Evolutionary conservation across 2,797 vertebrate genomes (phyloP).

Genomic region (Sebastes melanostomus): DNA sequence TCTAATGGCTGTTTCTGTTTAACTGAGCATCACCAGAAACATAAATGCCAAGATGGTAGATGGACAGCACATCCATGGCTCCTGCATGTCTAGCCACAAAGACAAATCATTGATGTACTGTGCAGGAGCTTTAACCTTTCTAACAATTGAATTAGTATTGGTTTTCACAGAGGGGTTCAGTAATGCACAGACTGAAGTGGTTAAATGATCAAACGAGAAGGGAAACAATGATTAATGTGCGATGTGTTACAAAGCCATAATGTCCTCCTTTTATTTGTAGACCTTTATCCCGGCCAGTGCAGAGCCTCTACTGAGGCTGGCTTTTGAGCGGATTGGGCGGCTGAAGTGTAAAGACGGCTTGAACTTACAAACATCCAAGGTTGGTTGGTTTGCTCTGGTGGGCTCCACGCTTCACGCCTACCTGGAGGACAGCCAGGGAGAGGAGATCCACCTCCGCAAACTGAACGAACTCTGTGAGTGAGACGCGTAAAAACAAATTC

Average conservation of each 20-base stretch:
- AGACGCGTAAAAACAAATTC: neutral
- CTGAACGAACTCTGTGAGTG: constrained; percentile 94
- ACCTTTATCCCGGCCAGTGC: constrained; percentile 84
- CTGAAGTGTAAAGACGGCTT: constrained; percentile 92
- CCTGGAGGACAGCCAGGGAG: constrained; percentile 75
- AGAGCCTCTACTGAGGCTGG: constrained; percentile 85
- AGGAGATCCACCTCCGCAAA: constrained; percentile 92
- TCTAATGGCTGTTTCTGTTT: neutral
- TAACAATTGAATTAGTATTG: neutral
- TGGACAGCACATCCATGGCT: neutral
- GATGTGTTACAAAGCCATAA: neutral
- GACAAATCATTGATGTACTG: neutral
- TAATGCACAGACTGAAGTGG: neutral
- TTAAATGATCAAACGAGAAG: neutral
- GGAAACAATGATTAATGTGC: neutral
- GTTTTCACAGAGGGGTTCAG: neutral
- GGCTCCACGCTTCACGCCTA: constrained; percentile 84
- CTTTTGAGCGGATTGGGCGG: constrained; percentile 90
- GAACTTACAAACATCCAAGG: constrained; percentile 85
- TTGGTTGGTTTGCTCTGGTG: constrained; percentile 92
- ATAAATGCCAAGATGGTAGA: neutral
- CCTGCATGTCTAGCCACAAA: constrained; percentile 7
- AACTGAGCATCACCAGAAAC: neutral
- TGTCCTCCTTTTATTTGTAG: constrained; percentile 64
- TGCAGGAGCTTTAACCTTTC: neutral